Evolutionary conservation across 1,140 invertebrate species (phyloP), one percentile per base, ranked within the genome.

Genomic region (Oncopodura yosiiana): DNA sequence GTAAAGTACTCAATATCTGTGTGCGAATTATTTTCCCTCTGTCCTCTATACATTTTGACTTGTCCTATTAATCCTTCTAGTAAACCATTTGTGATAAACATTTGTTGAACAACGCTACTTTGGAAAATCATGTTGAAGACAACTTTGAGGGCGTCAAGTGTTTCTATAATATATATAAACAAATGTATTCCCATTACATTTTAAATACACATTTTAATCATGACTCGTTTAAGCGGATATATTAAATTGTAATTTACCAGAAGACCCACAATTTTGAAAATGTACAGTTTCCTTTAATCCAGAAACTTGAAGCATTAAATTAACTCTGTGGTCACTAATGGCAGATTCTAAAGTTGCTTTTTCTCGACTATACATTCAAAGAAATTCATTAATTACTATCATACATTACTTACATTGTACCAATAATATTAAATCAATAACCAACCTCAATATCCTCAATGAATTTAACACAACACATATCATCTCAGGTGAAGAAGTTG

Each of bases 71-170:
- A 74, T 39, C 79, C 79, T 60, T 85, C 78, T 14, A 90, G 72
- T 61, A 84, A 82, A 14, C 75, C 74, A 67, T 84, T 86, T 59
- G 81, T 75, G 42, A 79, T 74, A 69, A 86, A 84, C 32, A 83
- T 71, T 52, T 73, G 74, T 58, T 84, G 81, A 1, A 82, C 80
- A 39, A 77, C 76, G 42, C 70, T 66, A 71, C 84, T 87, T 67
- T 94, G 89, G 68, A 80, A 94, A 41, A 92, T 74, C 38, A 94
- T 70, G 71, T 96, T 96, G 66, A 86, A 93, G 2, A 95, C 69
- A 67, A 88, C 83, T 72, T 94, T 96, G 41, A 88, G 69, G 0
- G 86, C 81, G 71, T 94, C 90, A 6, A 85, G 30, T 5, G 27
- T 49, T 50, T 58, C 53, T 56, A 24, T 14, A 8, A 32, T 21